Evolutionary conservation across 2,797 vertebrate genomes (phyloP).

Genomic region (Malurus leucopterus): DNA sequence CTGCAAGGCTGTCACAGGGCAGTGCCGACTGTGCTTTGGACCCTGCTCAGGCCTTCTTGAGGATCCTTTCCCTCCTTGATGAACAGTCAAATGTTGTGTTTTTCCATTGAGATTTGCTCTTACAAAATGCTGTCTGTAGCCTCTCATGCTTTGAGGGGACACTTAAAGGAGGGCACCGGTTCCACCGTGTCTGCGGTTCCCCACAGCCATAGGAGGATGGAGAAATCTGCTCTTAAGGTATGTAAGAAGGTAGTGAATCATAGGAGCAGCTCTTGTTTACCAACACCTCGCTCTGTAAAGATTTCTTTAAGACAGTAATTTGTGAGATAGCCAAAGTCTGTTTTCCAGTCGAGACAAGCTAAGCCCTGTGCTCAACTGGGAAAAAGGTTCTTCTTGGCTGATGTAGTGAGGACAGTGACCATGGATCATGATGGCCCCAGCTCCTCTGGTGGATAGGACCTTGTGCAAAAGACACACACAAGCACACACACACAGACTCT

Average conservation of each 20-base stretch:
- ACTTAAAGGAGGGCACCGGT: neutral
- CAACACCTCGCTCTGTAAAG: neutral
- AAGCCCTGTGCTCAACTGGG: neutral
- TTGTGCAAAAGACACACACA: neutral
- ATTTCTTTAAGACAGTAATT: conserved; percentile 10
- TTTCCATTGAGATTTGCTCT: neutral
- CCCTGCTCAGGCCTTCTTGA: neutral
- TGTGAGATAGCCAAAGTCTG: conserved; percentile 2
- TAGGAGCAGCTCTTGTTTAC: conserved; percentile 40
- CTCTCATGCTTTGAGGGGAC: neutral
- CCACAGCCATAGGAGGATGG: conserved; percentile 6
- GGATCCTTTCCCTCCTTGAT: neutral
- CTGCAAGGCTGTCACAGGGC: neutral
- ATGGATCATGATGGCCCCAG: neutral
- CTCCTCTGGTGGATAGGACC: neutral
- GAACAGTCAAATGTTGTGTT: neutral
- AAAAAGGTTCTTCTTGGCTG: neutral
- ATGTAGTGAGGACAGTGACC: neutral
- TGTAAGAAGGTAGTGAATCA: conserved; percentile 54
- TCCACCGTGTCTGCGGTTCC: conserved; percentile 27
- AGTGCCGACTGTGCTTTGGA: neutral
- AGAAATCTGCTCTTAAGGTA: conserved; percentile 23
- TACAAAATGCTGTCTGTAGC: neutral
- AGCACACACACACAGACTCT: too few relatives aligned
- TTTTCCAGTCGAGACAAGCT: conserved; percentile 33